phyloP scores from a whole-genome alignment of 2,888 invertebrate genomes.

The Pterostichus madidus region DNA sequence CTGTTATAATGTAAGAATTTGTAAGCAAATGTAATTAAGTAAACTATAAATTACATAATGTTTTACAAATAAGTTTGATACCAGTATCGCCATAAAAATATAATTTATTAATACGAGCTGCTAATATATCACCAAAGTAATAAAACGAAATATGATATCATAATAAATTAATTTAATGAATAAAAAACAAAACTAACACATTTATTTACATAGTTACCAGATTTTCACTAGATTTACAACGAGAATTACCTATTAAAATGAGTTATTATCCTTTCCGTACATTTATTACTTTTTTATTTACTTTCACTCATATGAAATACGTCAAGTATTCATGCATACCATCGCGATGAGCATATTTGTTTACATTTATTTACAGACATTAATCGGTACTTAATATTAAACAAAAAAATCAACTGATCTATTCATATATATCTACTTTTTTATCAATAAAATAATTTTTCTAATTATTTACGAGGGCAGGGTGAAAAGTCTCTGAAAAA shows the following conservation, averaged over 20 bases:
- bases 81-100: conserved; percentile 9
- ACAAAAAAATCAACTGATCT: no score
- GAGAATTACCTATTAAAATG: not conserved
- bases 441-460: no score
- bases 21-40: no score
- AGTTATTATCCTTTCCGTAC: not conserved
- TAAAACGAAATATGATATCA: conserved; percentile 39
- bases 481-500: no score
- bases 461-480: no score
- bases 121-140: conserved; percentile 24
- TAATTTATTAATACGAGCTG: conserved; percentile 35
- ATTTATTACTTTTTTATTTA: not conserved
- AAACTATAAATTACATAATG: no score
- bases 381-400: no score
- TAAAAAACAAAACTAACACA: not conserved
- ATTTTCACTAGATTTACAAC: not conserved
- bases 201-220: not conserved
- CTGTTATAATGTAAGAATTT: no score
- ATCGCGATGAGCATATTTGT: no score
- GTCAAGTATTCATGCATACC: no score
- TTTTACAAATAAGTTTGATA: not conserved
- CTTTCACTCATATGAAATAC: not conserved
- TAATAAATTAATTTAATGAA: conserved; percentile 29
- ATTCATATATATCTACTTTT: no score
- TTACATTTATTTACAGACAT: no score